These are phyloP conservation scores for Scaptomyza cyrtandrae DNA, from an alignment of 2,888 invertebrate genomes.

Conservation along the genomic window DNA sequence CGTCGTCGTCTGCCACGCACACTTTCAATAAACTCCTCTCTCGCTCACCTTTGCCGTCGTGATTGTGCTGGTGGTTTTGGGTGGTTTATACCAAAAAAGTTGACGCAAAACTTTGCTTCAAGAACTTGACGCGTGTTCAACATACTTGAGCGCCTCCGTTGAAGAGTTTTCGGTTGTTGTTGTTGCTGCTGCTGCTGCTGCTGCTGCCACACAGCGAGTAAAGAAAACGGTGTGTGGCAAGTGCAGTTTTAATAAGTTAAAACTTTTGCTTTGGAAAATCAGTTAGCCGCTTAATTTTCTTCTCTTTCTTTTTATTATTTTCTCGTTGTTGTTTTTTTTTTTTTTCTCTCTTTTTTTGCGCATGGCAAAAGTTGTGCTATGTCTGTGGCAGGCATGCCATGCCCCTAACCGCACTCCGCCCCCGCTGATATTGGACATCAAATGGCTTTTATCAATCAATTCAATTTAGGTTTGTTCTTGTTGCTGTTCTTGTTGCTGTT, in stretches of 20 bases:
- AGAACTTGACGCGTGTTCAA: slow-evolving; percentile 80
- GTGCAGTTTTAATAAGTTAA: slow-evolving; percentile 79
- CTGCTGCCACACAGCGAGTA: background rate
- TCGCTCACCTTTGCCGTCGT: slow-evolving; percentile 48
- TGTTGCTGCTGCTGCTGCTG: background rate
- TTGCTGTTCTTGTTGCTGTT: slow-evolving; percentile 47
- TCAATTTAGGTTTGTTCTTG: slow-evolving; percentile 58
- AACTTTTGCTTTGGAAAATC: slow-evolving; percentile 75
- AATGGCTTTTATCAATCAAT: slow-evolving; percentile 74
- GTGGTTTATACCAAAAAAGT: slow-evolving; percentile 59
- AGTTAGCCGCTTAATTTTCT: slow-evolving; percentile 74
- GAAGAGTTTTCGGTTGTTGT: slow-evolving; percentile 21
- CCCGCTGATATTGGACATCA: slow-evolving; percentile 22
- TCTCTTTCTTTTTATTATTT: slow-evolving; percentile 12
- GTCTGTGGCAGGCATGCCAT: slow-evolving; percentile 15
- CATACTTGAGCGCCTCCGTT: slow-evolving; percentile 76
- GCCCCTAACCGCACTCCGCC: background rate
- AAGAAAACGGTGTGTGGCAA: slow-evolving; percentile 44
- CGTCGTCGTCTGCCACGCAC: too few species aligned
- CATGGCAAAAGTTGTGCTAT: slow-evolving; percentile 34
- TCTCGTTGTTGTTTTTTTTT: background rate
- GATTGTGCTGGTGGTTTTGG: slow-evolving; percentile 1
- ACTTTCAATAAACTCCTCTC: slow-evolving; percentile 48
- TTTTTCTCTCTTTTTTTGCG: background rate
- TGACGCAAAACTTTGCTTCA: slow-evolving; percentile 77